Evolutionary conservation across 1,140 invertebrate genomes (phyloP).

Genomic region (Sipha flava): DNA sequence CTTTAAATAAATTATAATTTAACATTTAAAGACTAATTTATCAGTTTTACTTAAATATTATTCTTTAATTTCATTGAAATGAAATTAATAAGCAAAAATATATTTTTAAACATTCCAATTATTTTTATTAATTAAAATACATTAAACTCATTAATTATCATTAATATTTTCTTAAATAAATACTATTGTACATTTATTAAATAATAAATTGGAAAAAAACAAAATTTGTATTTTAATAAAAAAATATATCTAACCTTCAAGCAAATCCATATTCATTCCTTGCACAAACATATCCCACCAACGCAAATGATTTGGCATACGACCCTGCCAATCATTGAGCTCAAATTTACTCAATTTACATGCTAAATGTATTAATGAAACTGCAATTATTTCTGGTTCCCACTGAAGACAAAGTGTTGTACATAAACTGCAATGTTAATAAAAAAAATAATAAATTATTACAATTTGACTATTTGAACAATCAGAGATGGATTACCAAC

Average conservation of each 20-base stretch:
- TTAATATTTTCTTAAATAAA: too few relatives aligned
- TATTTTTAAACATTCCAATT: too few relatives aligned
- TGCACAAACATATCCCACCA: conserved; percentile 99
- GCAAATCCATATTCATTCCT: conserved; percentile 87
- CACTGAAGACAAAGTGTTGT: conserved; percentile 95
- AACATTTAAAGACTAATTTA: too few relatives aligned
- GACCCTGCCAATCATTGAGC: conserved; percentile 83
- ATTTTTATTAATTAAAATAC: too few relatives aligned
- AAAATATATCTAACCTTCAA: conserved; percentile 58
- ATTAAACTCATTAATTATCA: too few relatives aligned
- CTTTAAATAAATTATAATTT: too few relatives aligned
- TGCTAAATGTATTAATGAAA: conserved; percentile 93
- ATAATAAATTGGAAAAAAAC: too few relatives aligned
- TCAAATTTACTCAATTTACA: conserved; percentile 95
- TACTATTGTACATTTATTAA: too few relatives aligned
- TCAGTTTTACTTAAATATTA: too few relatives aligned
- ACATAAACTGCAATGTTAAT: conserved; percentile 63
- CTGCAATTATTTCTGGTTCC: conserved; percentile 98
- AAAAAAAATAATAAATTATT: neutral
- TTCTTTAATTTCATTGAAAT: too few relatives aligned
- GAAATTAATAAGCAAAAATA: too few relatives aligned
- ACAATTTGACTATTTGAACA: neutral
- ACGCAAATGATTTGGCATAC: conserved; percentile 67
- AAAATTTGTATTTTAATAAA: too few relatives aligned
- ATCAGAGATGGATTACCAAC: neutral